A percentile compares a stretch with the other conserved stretches of the same genome.
Evolutionary conservation across 2,797 vertebrate species (phyloP).

Genomic region (Enteromius anoplus): DNA sequence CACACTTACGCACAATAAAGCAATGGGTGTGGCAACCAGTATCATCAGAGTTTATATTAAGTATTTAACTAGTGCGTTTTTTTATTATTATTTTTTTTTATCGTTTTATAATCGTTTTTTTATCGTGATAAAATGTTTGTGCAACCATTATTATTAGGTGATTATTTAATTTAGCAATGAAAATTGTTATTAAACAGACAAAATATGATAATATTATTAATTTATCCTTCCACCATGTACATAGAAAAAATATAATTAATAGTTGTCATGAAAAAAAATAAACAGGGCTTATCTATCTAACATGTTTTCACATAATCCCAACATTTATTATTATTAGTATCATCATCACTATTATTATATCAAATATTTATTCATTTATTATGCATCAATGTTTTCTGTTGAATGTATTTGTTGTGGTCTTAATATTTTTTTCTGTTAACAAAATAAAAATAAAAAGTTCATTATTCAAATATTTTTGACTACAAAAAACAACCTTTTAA

Average conservation of each 20-base stretch:
- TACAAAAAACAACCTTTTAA: neutral
- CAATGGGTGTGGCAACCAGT: conserved; percentile 75
- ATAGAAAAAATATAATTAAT: neutral
- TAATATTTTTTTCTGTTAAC: neutral
- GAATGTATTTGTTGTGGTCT: neutral
- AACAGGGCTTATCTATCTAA: neutral
- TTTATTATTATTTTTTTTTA: neutral
- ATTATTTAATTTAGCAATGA: neutral
- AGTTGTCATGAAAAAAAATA: neutral
- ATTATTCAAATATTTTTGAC: neutral
- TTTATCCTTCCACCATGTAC: neutral
- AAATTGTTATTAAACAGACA: neutral
- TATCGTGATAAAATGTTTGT: no score
- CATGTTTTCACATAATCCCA: neutral
- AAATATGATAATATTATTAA: neutral
- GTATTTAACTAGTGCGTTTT: neutral
- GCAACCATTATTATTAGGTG: neutral
- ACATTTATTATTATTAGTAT: no score
- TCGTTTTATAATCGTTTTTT: no score
- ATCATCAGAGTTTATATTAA: conserved; percentile 50
- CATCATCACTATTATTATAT: no score
- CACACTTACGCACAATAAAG: conserved; percentile 51
- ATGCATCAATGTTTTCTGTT: neutral
- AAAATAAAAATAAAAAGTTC: neutral
- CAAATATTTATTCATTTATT: neutral